Evolutionary conservation across 1,140 invertebrate species (phyloP), one percentile per base, ranked within the genome.

Genomic region (Drosophila orena): DNA sequence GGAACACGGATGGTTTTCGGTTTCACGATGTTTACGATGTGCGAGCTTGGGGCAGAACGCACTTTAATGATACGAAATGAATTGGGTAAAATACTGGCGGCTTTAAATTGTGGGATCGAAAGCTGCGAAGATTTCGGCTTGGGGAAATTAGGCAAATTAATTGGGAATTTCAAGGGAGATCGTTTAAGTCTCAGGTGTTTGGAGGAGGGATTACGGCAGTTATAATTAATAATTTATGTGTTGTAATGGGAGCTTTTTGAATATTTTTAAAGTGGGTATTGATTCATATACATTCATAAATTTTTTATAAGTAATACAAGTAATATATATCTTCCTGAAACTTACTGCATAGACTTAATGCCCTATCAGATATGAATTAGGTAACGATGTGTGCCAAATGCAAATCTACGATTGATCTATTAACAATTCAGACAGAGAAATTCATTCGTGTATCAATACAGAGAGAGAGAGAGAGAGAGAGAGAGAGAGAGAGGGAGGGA

Each of bases 1-100:
- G 22, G 22, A n/a, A 42, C 42, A 53, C 15, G 47, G n/a, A 52
- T 77, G 72, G 47, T 75, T 71, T 81, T 50, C 42, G 38, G 42
- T 44, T 47, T 89, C 52, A n/a, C n/a, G n/a, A n/a, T n/a, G 83
- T 86, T 86, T 86, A 86, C 75, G 83, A 86, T 49, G 83, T 86
- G 83, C 66, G 83, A 86, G 79, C 70, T 83, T 77, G 66, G 75
- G 83, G 78, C 74, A 61, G 78, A 83, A 88, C 78, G 83, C 75
- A 83, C 89, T 83, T 89, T 76, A 86, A 86, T 86, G 66, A 83
- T 61, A 47, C 53, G 44, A 62, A 80, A 70, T 70, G 62, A 70
- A 69, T 70, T 43, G 40, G 37, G 64, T 24, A 54, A 46, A 34
- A 50, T n/a, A 30, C 15, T 37, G 20, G 66, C 42, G 66, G 50